These are phyloP conservation scores for Plecturocebus donacophilus DNA, from an alignment of 2,113 vertebrate genomes.

Conservation along the genomic window DNA sequence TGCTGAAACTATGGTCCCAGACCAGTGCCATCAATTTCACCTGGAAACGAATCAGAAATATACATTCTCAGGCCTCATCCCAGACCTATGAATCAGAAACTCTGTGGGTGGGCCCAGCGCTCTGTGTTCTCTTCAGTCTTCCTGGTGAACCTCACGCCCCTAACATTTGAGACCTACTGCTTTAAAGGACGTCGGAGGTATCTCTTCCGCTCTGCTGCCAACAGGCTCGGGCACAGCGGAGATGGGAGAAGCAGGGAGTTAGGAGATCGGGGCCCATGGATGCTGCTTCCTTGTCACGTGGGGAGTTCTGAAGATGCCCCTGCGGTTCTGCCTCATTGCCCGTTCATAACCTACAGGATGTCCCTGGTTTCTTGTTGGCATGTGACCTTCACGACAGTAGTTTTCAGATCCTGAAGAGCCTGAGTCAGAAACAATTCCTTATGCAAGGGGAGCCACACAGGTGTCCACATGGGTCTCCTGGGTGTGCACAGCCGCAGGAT, in stretches of 20 bases:
- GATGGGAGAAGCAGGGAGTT: fast-evolving
- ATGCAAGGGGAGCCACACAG: background rate
- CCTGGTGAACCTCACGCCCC: background rate
- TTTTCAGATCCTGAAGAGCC: background rate
- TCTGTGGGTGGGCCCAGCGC: background rate
- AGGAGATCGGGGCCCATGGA: background rate
- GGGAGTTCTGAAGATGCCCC: background rate
- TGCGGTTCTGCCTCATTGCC: background rate
- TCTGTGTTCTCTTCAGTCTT: background rate
- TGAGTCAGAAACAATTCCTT: background rate
- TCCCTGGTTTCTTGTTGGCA: background rate
- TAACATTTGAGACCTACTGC: background rate
- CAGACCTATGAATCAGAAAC: background rate
- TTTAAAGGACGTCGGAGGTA: fast-evolving
- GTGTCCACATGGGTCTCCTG: too few species aligned
- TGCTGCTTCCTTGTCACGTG: fast-evolving
- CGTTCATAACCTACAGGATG: background rate
- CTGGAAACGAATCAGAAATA: background rate
- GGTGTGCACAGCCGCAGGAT: fast-evolving
- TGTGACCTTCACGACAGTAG: background rate
- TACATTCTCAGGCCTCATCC: background rate
- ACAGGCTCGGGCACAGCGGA: background rate
- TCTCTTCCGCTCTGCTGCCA: fast-evolving
- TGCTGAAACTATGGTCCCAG: background rate
- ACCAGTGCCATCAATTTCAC: background rate